phyloP scores from a whole-genome alignment of 2,113 vertebrate genomes.

The Corythoichthys haematopterus region DNA sequence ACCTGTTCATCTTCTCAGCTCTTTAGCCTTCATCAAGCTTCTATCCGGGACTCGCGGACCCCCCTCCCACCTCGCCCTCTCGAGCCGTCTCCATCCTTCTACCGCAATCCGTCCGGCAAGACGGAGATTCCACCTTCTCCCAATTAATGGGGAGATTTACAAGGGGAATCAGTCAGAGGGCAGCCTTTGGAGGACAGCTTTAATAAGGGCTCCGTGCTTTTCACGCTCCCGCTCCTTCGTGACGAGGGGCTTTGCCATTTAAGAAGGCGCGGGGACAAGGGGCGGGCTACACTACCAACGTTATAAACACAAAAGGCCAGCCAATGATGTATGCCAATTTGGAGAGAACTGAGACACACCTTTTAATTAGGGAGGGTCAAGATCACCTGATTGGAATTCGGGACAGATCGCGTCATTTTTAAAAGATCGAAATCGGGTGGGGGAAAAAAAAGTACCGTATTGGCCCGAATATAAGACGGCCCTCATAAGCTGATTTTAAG shows the following conservation, averaged over 20 bases:
- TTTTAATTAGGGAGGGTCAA: background rate
- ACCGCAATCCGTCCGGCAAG: slow-evolving; percentile 20
- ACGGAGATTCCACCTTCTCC: slow-evolving; percentile 54
- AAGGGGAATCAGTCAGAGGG: slow-evolving; percentile 67
- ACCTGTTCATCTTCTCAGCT: slow-evolving; percentile 52
- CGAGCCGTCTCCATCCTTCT: slow-evolving; percentile 6
- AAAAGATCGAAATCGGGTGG: too few relatives aligned
- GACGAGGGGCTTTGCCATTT: slow-evolving; percentile 51
- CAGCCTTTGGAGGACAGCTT: slow-evolving; percentile 64
- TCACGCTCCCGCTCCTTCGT: slow-evolving; percentile 37
- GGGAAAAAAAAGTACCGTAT: too few relatives aligned
- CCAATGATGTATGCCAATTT: slow-evolving; percentile 45
- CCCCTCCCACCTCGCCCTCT: slow-evolving; percentile 12
- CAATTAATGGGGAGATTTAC: slow-evolving; percentile 75
- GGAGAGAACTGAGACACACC: background rate
- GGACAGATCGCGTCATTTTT: too few relatives aligned
- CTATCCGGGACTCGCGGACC: slow-evolving; percentile 37
- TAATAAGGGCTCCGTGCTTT: slow-evolving; percentile 62
- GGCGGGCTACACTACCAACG: slow-evolving; percentile 45
- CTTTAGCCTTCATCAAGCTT: slow-evolving; percentile 34
- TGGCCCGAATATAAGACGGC: too few relatives aligned
- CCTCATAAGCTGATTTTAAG: too few relatives aligned
- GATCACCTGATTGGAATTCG: too few relatives aligned
- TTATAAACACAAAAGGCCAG: slow-evolving; percentile 31
- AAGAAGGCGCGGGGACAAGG: slow-evolving; percentile 41